A percentile compares a stretch with the other conserved stretches of the same genome.
Evolutionary conservation across 2,113 vertebrate species (phyloP).

Genomic region (Coracopsis vasa): DNA sequence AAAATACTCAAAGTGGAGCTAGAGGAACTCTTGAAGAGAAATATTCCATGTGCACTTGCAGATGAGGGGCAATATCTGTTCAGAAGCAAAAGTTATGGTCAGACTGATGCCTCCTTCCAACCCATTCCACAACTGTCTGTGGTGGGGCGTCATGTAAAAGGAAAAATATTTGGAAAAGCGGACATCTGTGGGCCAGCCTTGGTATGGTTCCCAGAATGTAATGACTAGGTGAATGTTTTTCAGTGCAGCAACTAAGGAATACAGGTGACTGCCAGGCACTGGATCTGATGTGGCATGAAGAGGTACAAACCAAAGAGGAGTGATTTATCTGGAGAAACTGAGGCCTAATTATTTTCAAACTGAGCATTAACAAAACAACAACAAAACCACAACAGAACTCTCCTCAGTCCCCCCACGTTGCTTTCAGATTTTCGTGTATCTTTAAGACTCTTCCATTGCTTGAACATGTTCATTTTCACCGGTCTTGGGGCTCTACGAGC

Average conservation of each 20-base stretch:
- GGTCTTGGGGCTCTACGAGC: not conserved
- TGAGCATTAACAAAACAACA: not conserved
- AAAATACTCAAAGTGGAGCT: slow-evolving; percentile 19
- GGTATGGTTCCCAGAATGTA: slow-evolving; percentile 63
- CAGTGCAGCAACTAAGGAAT: not conserved
- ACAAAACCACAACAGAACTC: not conserved
- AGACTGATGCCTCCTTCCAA: slow-evolving; percentile 38
- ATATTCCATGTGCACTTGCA: not conserved
- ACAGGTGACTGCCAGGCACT: slow-evolving; percentile 53
- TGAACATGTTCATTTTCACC: not conserved
- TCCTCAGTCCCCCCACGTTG: fast-evolving
- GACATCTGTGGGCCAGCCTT: slow-evolving; percentile 60
- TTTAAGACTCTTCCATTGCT: not conserved
- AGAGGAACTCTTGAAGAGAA: not conserved
- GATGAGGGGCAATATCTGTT: slow-evolving; percentile 1
- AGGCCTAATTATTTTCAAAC: slow-evolving; percentile 27
- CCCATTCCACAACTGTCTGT: slow-evolving; percentile 34
- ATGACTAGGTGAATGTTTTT: slow-evolving; percentile 69
- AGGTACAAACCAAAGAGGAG: slow-evolving; percentile 40
- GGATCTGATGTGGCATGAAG: slow-evolving; percentile 19
- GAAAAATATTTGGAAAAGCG: slow-evolving; percentile 54
- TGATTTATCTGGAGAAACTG: slow-evolving; percentile 9
- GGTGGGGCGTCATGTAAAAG: slow-evolving; percentile 63
- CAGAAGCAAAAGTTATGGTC: slow-evolving; percentile 25
- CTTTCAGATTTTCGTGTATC: not conserved